These are phyloP conservation scores for Vannuccia rotundouncinata DNA, from an alignment of 2,888 invertebrate genomes.

Conservation along the genomic window DNA sequence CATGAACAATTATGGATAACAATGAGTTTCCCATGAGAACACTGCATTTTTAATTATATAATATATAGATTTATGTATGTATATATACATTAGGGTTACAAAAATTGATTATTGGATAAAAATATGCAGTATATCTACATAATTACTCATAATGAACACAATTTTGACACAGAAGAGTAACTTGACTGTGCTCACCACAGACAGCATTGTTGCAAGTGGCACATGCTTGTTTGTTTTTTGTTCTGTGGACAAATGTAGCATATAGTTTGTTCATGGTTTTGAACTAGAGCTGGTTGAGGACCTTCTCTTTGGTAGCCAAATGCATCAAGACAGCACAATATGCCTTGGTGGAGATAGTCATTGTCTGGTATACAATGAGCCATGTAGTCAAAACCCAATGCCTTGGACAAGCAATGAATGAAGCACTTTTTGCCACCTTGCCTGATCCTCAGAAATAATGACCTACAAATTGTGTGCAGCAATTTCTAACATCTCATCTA, in stretches of 20 bases:
- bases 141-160: conserved; percentile 1
- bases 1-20: too few relatives aligned
- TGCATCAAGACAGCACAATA: conserved; percentile 18
- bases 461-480: too few relatives aligned
- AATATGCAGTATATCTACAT: conserved; percentile 12
- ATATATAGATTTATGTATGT: background rate
- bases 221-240: background rate
- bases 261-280: background rate
- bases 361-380: conserved; percentile 16
- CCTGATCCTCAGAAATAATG: too few relatives aligned
- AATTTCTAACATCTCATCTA: too few relatives aligned
- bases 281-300: background rate
- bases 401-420: background rate
- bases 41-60: too few relatives aligned
- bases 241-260: background rate
- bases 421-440: too few relatives aligned
- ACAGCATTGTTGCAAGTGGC: conserved; percentile 20
- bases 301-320: conserved; percentile 6
- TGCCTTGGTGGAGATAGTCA: conserved; percentile 19
- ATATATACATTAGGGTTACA: background rate
- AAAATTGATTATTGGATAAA: conserved; percentile 12
- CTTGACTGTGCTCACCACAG: conserved; percentile 10
- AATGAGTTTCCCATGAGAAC: too few relatives aligned
- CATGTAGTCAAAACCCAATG: conserved; percentile 6
- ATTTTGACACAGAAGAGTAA: conserved; percentile 15